These are phyloP conservation scores for Caerostris darwini DNA, from an alignment of 1,140 invertebrate genomes.

Conservation along the genomic window DNA sequence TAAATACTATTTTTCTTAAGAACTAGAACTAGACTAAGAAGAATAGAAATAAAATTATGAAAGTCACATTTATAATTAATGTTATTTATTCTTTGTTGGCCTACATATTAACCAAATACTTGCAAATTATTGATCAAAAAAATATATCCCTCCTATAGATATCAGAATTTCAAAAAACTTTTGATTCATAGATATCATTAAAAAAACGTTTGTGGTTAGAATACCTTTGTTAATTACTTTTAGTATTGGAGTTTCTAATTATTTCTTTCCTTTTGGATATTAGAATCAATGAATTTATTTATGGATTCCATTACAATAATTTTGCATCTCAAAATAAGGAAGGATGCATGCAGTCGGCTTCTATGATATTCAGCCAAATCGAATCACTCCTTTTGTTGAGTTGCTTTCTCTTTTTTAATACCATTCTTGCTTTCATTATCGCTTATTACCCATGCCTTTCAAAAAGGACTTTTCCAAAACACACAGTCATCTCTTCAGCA, in stretches of 20 bases:
- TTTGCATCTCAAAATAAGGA: background rate
- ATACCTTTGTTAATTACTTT: background rate
- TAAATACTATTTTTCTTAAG: too few species aligned
- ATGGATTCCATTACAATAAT: background rate
- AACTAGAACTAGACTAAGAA: too few species aligned
- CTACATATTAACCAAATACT: too few species aligned
- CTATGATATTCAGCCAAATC: background rate
- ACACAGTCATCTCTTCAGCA: background rate
- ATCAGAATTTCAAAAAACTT: too few species aligned
- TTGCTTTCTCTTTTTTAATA: background rate
- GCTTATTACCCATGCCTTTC: conserved; percentile 23
- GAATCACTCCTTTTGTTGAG: background rate
- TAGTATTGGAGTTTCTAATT: background rate
- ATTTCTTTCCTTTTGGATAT: background rate
- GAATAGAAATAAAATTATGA: too few species aligned
- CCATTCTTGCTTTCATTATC: background rate
- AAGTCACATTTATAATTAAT: too few species aligned
- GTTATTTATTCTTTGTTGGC: too few species aligned
- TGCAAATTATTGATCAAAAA: too few species aligned
- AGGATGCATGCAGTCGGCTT: background rate
- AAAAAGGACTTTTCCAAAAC: background rate
- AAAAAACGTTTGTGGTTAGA: too few species aligned
- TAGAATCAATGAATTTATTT: background rate
- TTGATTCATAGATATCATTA: too few species aligned
- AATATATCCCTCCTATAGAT: too few species aligned